These are phyloP conservation scores for Metallyticus violacea DNA, from an alignment of 2,888 invertebrate species.

Conservation along the genomic window DNA sequence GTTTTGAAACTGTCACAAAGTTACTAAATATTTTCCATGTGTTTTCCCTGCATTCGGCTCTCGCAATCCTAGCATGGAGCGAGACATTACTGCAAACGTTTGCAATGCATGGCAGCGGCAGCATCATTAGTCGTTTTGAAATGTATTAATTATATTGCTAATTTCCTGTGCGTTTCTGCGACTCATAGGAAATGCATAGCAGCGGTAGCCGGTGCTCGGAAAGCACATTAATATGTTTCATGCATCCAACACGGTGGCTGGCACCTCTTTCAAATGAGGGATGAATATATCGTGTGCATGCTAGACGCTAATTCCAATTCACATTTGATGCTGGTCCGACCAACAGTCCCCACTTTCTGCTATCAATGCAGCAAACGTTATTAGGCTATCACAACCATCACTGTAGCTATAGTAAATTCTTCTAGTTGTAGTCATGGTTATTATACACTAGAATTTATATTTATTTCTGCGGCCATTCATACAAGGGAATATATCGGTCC, in stretches of 20 bases:
- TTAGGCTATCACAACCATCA: background rate
- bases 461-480: too few relatives aligned
- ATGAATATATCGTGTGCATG: background rate
- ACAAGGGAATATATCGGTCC: too few relatives aligned
- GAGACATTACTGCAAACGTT: too few relatives aligned
- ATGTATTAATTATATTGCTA: background rate
- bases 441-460: too few relatives aligned
- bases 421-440: too few relatives aligned
- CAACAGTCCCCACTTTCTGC: background rate
- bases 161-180: background rate
- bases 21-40: too few relatives aligned
- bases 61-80: too few relatives aligned
- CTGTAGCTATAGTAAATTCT: background rate
- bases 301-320: background rate
- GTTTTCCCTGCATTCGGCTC: too few relatives aligned
- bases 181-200: background rate
- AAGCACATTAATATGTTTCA: background rate
- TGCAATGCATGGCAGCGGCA: background rate
- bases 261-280: background rate
- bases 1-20: too few relatives aligned
- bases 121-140: background rate
- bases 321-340: too few relatives aligned
- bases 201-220: too few relatives aligned
- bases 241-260: too few relatives aligned
- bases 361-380: background rate